Evolutionary conservation across 2,113 vertebrate species (phyloP).

Genomic region (Neodontobutis hainanensis): DNA sequence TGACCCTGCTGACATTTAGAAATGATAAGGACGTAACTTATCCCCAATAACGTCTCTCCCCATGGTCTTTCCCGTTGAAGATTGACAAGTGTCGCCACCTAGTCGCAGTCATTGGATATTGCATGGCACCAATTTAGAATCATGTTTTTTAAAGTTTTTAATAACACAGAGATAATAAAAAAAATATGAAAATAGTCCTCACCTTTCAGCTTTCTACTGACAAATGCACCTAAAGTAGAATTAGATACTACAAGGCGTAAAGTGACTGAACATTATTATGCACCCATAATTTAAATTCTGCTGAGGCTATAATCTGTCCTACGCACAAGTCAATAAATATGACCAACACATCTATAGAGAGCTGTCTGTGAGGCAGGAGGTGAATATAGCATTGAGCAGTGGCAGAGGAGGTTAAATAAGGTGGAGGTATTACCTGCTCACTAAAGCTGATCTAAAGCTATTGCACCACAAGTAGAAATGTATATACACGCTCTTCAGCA

Average conservation of each 20-base stretch:
- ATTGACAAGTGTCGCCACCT: background rate
- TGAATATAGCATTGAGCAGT: conserved; percentile 25
- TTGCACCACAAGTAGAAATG: conserved; percentile 25
- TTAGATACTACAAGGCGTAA: background rate
- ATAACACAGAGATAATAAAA: too few species aligned
- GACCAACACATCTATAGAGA: conserved; percentile 16
- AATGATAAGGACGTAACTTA: too few species aligned
- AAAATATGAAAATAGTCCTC: too few species aligned
- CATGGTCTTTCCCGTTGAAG: too few species aligned
- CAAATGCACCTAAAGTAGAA: background rate
- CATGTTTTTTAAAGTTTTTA: too few species aligned
- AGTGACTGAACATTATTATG: conserved; percentile 13
- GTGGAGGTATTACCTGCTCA: conserved; percentile 31
- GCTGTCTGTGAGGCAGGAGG: background rate
- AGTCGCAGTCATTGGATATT: background rate
- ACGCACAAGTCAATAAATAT: conserved; percentile 30
- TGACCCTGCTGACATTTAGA: too few species aligned
- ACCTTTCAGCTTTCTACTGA: too few species aligned
- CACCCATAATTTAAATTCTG: conserved; percentile 16
- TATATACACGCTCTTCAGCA: background rate
- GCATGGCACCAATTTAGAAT: background rate
- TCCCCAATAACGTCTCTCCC: too few species aligned
- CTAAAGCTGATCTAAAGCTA: conserved; percentile 42
- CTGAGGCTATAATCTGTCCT: conserved; percentile 14
- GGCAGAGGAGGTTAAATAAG: conserved; percentile 39